Conservation (phyloP, 2,797 vertebrate genomes). For the Pangasius macronema region DNA sequence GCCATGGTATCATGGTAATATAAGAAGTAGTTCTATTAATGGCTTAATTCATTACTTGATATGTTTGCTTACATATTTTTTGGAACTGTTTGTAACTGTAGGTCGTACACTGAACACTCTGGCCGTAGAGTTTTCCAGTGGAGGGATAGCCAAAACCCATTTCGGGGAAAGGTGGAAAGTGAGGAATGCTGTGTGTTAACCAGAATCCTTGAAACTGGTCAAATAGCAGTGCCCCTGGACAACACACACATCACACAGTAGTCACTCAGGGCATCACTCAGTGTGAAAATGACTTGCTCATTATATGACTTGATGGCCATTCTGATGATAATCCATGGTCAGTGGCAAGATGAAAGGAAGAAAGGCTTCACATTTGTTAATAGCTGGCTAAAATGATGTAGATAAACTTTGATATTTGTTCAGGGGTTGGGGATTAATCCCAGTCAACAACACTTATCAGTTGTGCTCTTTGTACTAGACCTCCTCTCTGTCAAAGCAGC, state of each 20-base stretch:
- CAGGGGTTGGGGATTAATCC: conserved; percentile 1
- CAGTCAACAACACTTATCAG: conserved; percentile 65
- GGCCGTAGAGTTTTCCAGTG: conserved; percentile 79
- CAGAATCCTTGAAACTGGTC: conserved; percentile 88
- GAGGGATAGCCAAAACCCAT: conserved; percentile 83
- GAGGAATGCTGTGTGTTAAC: conserved; percentile 88
- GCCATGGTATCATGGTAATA: not conserved
- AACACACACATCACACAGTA: conserved; percentile 50
- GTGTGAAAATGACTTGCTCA: not conserved
- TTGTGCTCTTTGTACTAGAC: conserved; percentile 64
- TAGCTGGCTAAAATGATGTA: not conserved
- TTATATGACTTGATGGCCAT: not conserved
- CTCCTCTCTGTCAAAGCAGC: conserved; percentile 44
- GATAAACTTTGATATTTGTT: conserved; percentile 11
- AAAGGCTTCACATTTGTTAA: not conserved
- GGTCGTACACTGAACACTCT: conserved; percentile 84
- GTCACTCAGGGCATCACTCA: not conserved
- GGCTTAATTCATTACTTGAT: conserved; percentile 5
- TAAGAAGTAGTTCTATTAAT: not conserved
- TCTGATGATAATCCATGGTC: not conserved
- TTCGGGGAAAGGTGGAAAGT: conserved; percentile 84
- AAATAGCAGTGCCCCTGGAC: conserved; percentile 83
- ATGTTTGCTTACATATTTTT: conserved; percentile 77
- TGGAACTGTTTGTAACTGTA: conserved; percentile 82
- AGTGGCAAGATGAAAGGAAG: not conserved